A percentile compares a stretch with the other conserved stretches of the same genome.
Conservation (phyloP, 2,113 vertebrate genomes). For the Hyaena hyaena region DNA sequence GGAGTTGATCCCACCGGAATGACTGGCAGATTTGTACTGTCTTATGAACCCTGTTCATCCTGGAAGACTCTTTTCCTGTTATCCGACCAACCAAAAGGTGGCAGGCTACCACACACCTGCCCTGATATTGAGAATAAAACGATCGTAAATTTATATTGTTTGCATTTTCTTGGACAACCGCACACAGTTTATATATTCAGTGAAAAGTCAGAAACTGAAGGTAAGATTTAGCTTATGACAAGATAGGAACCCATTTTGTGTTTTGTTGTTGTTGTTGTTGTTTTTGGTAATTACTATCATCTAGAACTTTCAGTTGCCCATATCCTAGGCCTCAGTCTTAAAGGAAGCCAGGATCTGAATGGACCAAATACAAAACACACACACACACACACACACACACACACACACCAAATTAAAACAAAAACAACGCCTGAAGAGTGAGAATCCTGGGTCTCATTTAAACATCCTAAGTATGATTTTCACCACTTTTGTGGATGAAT, state of each 20-base stretch:
- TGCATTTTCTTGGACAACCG: background rate
- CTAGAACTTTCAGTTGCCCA: background rate
- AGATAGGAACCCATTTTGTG: background rate
- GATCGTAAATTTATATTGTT: background rate
- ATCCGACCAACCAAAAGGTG: background rate
- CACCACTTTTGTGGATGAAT: background rate
- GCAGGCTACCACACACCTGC: background rate
- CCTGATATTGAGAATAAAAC: background rate
- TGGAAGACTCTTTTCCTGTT: background rate
- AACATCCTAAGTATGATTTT: background rate
- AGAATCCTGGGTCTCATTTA: too few species aligned
- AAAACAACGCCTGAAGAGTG: background rate
- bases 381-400: too few species aligned
- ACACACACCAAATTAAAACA: background rate
- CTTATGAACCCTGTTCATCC: background rate
- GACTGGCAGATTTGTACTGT: background rate
- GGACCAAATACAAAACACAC: background rate
- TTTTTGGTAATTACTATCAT: background rate
- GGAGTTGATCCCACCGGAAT: background rate
- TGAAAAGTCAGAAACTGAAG: background rate
- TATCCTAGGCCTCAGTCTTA: background rate
- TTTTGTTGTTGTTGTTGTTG: too few species aligned
- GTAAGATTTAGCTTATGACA: background rate
- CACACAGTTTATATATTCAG: background rate
- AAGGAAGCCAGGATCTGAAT: background rate